Conservation (phyloP, 2,113 vertebrate species). For the Promerops cafer region DNA sequence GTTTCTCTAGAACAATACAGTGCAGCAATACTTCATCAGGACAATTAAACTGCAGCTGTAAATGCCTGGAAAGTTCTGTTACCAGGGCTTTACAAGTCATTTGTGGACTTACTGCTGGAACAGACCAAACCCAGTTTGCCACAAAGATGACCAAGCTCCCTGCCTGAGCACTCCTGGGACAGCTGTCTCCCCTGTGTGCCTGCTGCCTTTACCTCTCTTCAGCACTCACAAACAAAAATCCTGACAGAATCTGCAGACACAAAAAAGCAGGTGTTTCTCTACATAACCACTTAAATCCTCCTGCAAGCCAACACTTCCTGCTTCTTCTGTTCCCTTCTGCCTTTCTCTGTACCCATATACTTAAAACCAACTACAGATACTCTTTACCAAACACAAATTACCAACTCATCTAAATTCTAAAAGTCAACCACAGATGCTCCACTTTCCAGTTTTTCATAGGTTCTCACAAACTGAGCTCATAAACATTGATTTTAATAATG, state of each 20-base stretch:
- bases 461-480: neutral
- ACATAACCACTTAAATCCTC: neutral
- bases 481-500: neutral
- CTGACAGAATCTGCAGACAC: neutral
- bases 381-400: neutral
- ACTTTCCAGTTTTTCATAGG: neutral
- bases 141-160: neutral
- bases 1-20: neutral
- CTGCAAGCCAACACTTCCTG: neutral
- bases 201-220: neutral
- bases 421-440: neutral
- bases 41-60: neutral
- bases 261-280: neutral
- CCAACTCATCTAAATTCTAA: neutral
- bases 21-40: neutral
- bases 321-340: neutral
- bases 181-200: too few relatives aligned
- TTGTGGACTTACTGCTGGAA: neutral
- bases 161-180: neutral
- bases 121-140: neutral
- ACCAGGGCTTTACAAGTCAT: neutral
- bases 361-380: neutral
- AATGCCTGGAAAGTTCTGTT: neutral
- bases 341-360: neutral
- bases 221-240: neutral